Evolutionary conservation across 2,888 invertebrate species (phyloP), one percentile per base, ranked within the genome.

Genomic region (Drosophila merina): DNA sequence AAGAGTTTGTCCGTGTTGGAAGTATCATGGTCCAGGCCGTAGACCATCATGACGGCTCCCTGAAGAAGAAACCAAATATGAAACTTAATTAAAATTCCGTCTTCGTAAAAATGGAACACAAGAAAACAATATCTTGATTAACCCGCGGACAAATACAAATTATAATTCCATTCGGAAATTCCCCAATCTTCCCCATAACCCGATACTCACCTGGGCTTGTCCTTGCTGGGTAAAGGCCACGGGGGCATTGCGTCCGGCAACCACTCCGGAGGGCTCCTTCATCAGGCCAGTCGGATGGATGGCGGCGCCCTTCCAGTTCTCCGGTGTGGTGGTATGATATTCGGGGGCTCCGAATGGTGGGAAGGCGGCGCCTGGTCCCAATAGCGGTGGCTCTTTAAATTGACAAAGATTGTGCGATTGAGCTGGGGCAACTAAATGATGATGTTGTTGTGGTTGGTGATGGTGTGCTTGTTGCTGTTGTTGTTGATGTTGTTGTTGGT

Each of bases 41-140:
- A 99, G 62, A 99, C 98, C 99, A 99, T 99, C 93, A 99, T 96
- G 72, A 99, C 99, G 52, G 97, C 96, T 54, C 97, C 97, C 90
- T 97, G 95, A 20, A 20, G 89, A 94, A 25, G 33, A 55, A 47
- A n/a, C 36, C 36, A 36, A 36, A 36, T 6, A 12, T 36, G 36
- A 36, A 36, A 36, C 62, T 76, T 75, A 85, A 79, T 74, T 75
- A 80, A 86, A 86, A 83, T 72, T 63, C 69, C 52, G 79, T 58
- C 54, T 72, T 67, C 20, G 20, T 20, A 20, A 20, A 20, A 20
- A 20, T 20, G 14, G 14, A 10, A 44, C 9, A 3, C 7, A 42
- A 36, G 5, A 52, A 68, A 60, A 57, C 50, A 49, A 28, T 28
- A 44, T 45, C 45, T 55, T 44, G 81, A 49, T 49, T 63, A 70